Percentiles rank a stretch among this genome's conserved stretches.
These are phyloP conservation scores for Drosophila kambysellisi DNA, from an alignment of 2,888 invertebrate genomes.

Conservation along the genomic window DNA sequence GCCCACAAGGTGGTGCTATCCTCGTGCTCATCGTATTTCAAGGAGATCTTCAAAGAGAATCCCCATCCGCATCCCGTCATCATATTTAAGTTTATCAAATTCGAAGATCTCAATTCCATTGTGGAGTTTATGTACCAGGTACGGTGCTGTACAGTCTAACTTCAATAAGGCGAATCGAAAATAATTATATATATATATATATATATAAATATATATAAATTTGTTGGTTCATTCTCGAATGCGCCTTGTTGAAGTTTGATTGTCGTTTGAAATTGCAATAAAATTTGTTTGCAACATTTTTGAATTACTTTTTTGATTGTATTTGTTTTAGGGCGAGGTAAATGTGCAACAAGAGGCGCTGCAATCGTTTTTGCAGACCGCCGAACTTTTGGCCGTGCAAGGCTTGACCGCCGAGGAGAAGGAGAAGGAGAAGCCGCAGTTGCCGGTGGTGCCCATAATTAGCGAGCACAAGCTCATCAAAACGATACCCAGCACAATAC, in stretches of 20 bases:
- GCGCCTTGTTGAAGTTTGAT: not conserved
- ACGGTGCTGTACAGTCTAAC: not conserved
- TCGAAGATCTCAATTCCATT: constrained; percentile 91
- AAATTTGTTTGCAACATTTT: not conserved
- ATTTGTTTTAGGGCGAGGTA: constrained; percentile 88
- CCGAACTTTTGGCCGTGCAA: constrained; percentile 91
- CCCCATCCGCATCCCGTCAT: constrained; percentile 93
- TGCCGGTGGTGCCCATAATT: constrained; percentile 77
- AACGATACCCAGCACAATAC: constrained; percentile 84
- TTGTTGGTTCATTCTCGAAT: not conserved
- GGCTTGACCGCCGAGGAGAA: constrained; percentile 88
- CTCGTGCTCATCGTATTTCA: constrained; percentile 93
- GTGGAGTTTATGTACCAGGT: constrained; percentile 92
- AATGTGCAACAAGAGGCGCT: constrained; percentile 92
- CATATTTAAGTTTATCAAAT: constrained; percentile 92
- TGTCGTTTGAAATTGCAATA: not conserved
- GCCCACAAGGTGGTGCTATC: constrained; percentile 94
- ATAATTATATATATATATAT: not conserved
- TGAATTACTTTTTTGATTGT: not conserved
- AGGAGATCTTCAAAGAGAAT: constrained; percentile 90
- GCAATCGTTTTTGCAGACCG: constrained; percentile 91
- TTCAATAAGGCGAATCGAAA: not conserved
- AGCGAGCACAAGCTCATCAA: constrained; percentile 84
- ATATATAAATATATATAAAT: not conserved
- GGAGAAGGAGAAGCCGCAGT: constrained; percentile 84